Base-by-base conservation (phyloP, 2,888 invertebrate genomes). In the Alloplasta piceator region DNA sequence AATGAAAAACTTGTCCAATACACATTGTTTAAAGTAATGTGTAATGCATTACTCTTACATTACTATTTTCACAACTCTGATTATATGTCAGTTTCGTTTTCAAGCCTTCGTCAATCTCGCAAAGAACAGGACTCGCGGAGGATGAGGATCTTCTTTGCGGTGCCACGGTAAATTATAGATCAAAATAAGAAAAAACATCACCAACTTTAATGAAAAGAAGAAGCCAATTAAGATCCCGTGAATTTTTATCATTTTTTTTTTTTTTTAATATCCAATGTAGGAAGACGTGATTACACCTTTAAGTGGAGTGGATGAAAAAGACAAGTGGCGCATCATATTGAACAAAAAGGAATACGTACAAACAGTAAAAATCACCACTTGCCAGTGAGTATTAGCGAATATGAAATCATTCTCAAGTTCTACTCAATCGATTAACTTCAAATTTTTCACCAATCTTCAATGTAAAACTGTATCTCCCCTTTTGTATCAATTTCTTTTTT, bases 331-430 rank as follows among this genome's bases (percentile, higher is more conserved):
- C 85, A 94, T 93, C 68, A 94, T 97, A 26, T 92, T 96, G 1
- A 96, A 97, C 89, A 94, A 94, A 12, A 94, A 94, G 0, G 91
- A 94, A 0, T 95, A 94, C 60, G 93, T 94, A 10, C 97, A 97
- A 91, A 96, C 95, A 14, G 94, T 97, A 61, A 93, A 95, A 50
- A 94, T 96, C 0, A 97, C 97, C 91, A 93, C 94, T 81, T 97
- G 97, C 93, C 80, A 90, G 96, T 96, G 92, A 94, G 95, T 94
- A 71, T 9, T 5, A 4, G 16, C 10, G 6, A 3, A 52, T 26
- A 26, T 3, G 26, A 26, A 26, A n/a, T n/a, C n/a, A n/a, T n/a
- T n/a, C n/a, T n/a, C n/a, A n/a, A n/a, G n/a, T n/a, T n/a, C n/a
- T n/a, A n/a, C n/a, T n/a, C n/a, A n/a, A n/a, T n/a, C n/a, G n/a